These are phyloP conservation scores for Psophia crepitans DNA, from an alignment of 2,113 vertebrate genomes.

Conservation along the genomic window DNA sequence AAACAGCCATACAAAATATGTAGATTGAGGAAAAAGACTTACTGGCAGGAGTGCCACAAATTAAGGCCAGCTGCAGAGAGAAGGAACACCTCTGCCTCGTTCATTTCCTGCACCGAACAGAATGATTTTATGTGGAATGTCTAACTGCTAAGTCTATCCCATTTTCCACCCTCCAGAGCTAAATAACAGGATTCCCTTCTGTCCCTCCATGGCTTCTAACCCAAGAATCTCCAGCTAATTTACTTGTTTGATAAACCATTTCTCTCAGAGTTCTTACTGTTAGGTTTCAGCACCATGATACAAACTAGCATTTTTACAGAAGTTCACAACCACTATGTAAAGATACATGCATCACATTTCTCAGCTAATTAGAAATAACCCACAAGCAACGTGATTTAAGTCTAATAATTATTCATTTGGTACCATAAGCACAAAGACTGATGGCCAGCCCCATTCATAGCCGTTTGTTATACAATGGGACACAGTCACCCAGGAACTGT, in stretches of 20 bases:
- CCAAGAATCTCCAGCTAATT: background rate
- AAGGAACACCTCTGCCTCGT: background rate
- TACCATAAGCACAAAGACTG: background rate
- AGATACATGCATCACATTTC: background rate
- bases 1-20: background rate
- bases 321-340: background rate
- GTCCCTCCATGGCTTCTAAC: background rate
- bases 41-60: background rate
- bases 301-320: background rate
- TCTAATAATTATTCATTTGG: background rate
- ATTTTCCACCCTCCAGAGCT: background rate
- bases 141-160: background rate
- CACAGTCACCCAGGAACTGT: background rate
- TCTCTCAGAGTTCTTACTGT: background rate
- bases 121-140: background rate
- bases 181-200: background rate
- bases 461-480: background rate
- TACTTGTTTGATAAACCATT: background rate
- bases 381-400: background rate
- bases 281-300: background rate
- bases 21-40: background rate
- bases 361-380: background rate
- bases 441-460: background rate
- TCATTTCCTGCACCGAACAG: background rate
- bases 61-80: slow-evolving; percentile 2